phyloP scores from a whole-genome alignment of 2,888 invertebrate genomes.

The Sinelater perroti region DNA sequence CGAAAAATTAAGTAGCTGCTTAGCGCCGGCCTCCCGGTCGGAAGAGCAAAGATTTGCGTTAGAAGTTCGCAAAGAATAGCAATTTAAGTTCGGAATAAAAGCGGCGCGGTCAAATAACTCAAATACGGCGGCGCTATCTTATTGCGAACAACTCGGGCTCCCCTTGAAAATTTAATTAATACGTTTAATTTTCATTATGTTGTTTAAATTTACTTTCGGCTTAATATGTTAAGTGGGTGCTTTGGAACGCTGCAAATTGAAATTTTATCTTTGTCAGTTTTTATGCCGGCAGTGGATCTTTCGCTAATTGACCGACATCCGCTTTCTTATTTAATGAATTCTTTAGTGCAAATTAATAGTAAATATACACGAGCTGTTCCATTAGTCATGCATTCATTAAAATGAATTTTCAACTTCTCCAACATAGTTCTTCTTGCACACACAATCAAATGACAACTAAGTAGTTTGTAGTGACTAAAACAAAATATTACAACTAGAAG shows the following conservation, averaged over 20 bases:
- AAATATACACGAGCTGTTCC: too few relatives aligned
- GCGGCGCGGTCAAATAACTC: constrained; percentile 24
- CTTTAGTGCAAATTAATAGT: too few relatives aligned
- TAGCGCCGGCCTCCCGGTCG: background rate
- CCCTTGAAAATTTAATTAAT: constrained; percentile 21
- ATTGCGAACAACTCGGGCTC: constrained; percentile 2
- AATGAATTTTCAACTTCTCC: too few relatives aligned
- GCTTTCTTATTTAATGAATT: too few relatives aligned
- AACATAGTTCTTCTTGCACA: too few relatives aligned
- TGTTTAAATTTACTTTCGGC: constrained; percentile 22
- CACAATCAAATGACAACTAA: too few relatives aligned
- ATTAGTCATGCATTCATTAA: too few relatives aligned
- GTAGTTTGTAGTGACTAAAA: too few relatives aligned
- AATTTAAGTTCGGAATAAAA: constrained; percentile 17
- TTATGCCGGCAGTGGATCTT: too few relatives aligned
- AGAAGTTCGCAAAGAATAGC: constrained; percentile 21
- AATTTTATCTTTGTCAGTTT: background rate
- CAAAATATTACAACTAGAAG: too few relatives aligned
- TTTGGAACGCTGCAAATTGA: constrained; percentile 11
- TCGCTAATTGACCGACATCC: too few relatives aligned
- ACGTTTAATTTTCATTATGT: constrained; percentile 22
- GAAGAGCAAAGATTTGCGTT: constrained; percentile 17
- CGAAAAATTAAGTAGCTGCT: background rate
- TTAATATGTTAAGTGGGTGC: constrained; percentile 14
- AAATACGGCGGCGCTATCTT: constrained; percentile 18